Evolutionary conservation across 2,113 vertebrate genomes (phyloP), one percentile per base, ranked within the genome.

Genomic region (Sceloporus tristichus): DNA sequence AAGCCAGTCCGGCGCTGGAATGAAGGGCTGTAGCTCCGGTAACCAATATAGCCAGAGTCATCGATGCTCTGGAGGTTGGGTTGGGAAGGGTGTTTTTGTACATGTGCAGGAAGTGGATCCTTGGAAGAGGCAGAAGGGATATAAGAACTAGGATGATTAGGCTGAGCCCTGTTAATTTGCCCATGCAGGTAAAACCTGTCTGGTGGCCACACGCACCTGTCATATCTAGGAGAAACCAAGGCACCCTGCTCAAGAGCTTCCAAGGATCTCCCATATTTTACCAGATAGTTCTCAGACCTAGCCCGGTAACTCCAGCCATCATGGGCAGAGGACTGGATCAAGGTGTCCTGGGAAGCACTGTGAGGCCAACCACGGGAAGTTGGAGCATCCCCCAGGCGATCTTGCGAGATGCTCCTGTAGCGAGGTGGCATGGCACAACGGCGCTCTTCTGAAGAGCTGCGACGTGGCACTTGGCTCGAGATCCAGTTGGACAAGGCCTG

Each of bases 11-110:
- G 98, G 76, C 98, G 98, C 94, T 99, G 98, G 92, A 99, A 99
- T 9, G 98, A 99, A 0, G 98, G 98, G 95, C 98, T 99, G 94
- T 99, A 99, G 95, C 98, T 99, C 74, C 98, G 97, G 96, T 99
- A 99, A 18, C 98, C 98, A 0, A 97, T 94, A 90, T 97, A 97
- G 1, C 96, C 97, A 0, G 97, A 96, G 40, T 98, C 98, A 0
- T 98, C 98, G 73, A 95, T 91, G 92, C 97, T 98, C 91, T 97
- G 98, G 80, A 96, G 94, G 85, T 96, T 95, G 79, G 96, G 87
- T 1, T 95, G 86, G 7, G 98, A 95, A 0, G 98, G 97, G 74
- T 96, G 96, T 73, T 97, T 96, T 83, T 96, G 92, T 83, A 95
- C 97, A 0, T 62, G 78, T 56, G 23, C 62, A 0, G 93, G 87